phyloP scores from a whole-genome alignment of 2,113 vertebrate species.

The Strix aluco region DNA sequence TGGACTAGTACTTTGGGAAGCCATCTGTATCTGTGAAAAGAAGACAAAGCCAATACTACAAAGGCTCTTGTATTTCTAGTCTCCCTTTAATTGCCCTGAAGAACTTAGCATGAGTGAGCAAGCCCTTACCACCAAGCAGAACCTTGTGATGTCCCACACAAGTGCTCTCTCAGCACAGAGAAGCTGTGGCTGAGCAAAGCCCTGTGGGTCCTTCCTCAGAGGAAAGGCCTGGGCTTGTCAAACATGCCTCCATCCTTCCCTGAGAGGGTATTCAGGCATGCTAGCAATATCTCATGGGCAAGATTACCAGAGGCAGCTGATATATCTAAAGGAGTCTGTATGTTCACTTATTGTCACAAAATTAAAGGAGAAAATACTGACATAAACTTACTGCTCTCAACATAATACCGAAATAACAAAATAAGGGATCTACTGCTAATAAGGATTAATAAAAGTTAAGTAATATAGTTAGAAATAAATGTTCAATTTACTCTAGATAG shows the following conservation, averaged over 20 bases:
- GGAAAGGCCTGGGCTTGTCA: neutral
- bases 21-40: neutral
- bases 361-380: slow-evolving; percentile 14
- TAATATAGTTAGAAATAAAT: slow-evolving; percentile 40
- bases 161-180: neutral
- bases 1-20: neutral
- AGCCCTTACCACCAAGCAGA: neutral
- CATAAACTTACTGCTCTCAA: neutral
- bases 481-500: slow-evolving; percentile 71
- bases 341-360: neutral
- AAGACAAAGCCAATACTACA: neutral
- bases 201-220: neutral
- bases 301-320: neutral
- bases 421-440: neutral
- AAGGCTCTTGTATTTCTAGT: neutral
- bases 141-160: neutral
- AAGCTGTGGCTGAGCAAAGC: neutral
- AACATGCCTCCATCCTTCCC: neutral
- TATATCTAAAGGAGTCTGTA: neutral
- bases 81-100: neutral
- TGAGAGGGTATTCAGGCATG: neutral
- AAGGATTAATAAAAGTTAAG: slow-evolving; percentile 28
- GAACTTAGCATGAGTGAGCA: neutral
- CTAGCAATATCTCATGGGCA: neutral
- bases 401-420: neutral